phyloP scores from a whole-genome alignment of 2,888 invertebrate species.

The Osmoderma eremita region DNA sequence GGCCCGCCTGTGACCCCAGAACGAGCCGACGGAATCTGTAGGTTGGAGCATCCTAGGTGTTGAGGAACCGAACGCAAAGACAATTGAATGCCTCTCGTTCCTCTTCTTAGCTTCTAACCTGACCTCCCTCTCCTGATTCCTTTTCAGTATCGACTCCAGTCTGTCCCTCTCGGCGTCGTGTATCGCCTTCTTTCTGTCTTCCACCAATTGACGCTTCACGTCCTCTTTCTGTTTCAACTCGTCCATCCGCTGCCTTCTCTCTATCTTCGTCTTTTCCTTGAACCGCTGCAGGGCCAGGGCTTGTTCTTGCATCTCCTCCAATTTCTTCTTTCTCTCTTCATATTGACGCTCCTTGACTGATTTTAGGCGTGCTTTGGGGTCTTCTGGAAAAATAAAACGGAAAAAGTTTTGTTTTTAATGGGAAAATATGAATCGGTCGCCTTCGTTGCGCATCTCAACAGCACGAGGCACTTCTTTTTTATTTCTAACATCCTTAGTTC shows the following conservation, averaged over 20 bases:
- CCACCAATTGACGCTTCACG: conserved; percentile 77
- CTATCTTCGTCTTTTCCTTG: conserved; percentile 88
- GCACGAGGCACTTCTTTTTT: background rate
- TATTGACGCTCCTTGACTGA: conserved; percentile 87
- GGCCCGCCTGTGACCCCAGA: conserved; percentile 89
- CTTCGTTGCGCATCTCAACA: no score
- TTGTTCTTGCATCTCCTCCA: conserved; percentile 90
- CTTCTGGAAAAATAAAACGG: conserved; percentile 54
- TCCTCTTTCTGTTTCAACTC: conserved; percentile 83
- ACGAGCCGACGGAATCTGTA: conserved; percentile 79
- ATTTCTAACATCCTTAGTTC: background rate
- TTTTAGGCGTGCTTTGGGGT: conserved; percentile 75
- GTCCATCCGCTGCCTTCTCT: conserved; percentile 82
- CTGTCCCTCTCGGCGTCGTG: conserved; percentile 89
- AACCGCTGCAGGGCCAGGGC: conserved; percentile 89
- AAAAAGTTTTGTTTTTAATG: background rate
- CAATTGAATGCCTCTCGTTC: conserved; percentile 78
- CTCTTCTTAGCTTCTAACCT: conserved; percentile 79
- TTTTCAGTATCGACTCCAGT: conserved; percentile 84
- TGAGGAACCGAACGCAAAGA: conserved; percentile 92
- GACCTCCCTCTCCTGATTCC: conserved; percentile 85
- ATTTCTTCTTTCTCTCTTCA: conserved; percentile 86
- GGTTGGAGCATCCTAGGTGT: conserved; percentile 89
- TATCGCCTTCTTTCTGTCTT: conserved; percentile 89
- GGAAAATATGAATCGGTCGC: conserved; percentile 4